phyloP scores from a whole-genome alignment of 2,113 vertebrate species.

The Campylomormyrus tamandua region DNA sequence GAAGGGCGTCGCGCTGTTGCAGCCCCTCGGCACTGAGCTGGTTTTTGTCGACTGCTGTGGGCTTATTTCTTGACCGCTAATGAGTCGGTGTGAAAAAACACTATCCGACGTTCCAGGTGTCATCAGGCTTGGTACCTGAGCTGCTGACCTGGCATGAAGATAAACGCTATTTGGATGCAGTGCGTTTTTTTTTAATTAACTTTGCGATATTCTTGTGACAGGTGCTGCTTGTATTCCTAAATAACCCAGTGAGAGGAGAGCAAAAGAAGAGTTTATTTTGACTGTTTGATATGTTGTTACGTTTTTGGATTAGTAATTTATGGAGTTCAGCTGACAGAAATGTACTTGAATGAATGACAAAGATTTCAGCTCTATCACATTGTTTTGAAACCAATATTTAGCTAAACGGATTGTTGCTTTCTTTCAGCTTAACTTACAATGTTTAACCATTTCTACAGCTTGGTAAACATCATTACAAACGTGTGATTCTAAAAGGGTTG shows the following conservation, averaged over 20 bases:
- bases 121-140: neutral
- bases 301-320: neutral
- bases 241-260: neutral
- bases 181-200: neutral
- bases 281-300: neutral
- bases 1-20: slow-evolving; percentile 44
- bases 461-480: neutral
- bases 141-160: neutral
- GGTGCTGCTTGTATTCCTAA: neutral
- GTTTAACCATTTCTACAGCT: neutral
- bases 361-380: neutral
- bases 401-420: neutral
- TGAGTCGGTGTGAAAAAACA: slow-evolving; percentile 31
- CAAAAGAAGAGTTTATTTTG: neutral
- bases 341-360: neutral
- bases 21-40: slow-evolving; percentile 34
- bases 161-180: neutral
- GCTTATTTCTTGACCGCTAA: slow-evolving; percentile 31
- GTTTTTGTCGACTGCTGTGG: slow-evolving; percentile 19
- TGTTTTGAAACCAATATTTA: neutral
- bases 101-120: neutral
- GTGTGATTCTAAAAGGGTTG: neutral
- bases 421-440: neutral
- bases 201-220: neutral
- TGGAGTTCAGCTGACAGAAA: neutral